Evolutionary conservation across 2,888 invertebrate genomes (phyloP), one percentile per base, ranked within the genome.

Genomic region (Erebia ligea): DNA sequence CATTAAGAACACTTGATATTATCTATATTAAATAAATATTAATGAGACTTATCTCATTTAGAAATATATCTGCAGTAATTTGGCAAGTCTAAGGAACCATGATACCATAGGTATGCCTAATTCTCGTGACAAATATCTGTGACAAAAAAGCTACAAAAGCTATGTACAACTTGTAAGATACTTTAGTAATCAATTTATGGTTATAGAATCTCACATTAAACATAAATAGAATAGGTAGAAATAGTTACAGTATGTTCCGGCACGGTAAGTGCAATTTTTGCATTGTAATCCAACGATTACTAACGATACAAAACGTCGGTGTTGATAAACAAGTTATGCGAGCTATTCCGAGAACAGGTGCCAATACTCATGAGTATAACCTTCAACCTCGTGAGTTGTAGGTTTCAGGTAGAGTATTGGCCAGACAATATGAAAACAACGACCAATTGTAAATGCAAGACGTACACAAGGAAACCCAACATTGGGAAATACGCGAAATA

Each of bases 251-350:
- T 6, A 15, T 45, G 45, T 45, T 15, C 34, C 10, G 13, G 17
- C 54, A 64, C 34, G 50, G 64, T 17, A 15, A 64, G 54, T 64
- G 52, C 64, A 52, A 64, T 64, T 54, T 64, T 64, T 40, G 52
- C 34, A 64, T 64, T 54, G 64, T 64, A 64, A 52, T 63, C 48
- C 40, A 34, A 34, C 52, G 34, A 64, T 63, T 50, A 64, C 64
- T 64, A 40, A 34, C 54, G 17, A 64, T 54, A 54, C 50, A 62
- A 21, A 15, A 40, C 50, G 52, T 64, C 64, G 59, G 34, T 59
- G 52, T 52, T 52, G 57, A 61, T 62, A 67, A 73, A 68, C 71
- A 62, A 73, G 71, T 73, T 65, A 68, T 69, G 63, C 64, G 68
- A 73, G 34, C 64, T 63, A 71, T 56, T 58, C 48, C 59, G 68